Conservation (phyloP, 2,113 vertebrate genomes). For the Corvus hawaiiensis region DNA sequence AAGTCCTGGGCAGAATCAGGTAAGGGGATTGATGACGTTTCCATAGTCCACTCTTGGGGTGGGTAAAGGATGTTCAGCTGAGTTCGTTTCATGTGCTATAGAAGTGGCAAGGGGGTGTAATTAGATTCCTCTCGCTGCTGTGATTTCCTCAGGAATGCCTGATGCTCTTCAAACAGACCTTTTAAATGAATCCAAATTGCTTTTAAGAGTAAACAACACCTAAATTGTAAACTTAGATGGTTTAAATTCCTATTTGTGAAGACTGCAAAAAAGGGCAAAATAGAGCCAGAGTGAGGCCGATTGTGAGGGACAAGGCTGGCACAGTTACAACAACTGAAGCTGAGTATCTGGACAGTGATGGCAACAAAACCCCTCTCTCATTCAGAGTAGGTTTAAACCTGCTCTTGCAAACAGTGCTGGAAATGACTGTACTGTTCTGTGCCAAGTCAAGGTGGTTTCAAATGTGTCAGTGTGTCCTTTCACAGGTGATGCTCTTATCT, state of each 20-base stretch:
- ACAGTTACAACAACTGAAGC: fast-evolving
- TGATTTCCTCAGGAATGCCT: not conserved
- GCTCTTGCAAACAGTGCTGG: not conserved
- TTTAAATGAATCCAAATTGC: not conserved
- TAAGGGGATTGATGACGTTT: not conserved
- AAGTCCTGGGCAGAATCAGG: not conserved
- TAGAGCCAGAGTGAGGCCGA: not conserved
- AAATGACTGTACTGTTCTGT: fast-evolving
- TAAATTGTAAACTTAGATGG: not conserved
- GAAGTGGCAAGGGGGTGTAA: not conserved
- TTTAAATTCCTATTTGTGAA: not conserved
- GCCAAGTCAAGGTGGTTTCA: not conserved
- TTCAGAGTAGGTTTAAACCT: not conserved
- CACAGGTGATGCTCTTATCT: not conserved
- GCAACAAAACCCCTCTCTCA: not conserved
- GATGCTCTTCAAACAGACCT: not conserved
- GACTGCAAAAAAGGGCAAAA: not conserved
- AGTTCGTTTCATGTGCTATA: not conserved
- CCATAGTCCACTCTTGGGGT: fast-evolving
- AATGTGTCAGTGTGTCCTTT: not conserved
- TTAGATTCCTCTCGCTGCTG: not conserved
- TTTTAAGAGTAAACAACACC: not conserved
- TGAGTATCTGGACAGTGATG: not conserved
- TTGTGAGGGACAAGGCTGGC: not conserved
- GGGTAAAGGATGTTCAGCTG: not conserved